Evolutionary conservation across 92 coral and sea anemone genomes (phyloP), one percentile per base, ranked within the genome.

Genomic region (Zoanthus sociatus): DNA sequence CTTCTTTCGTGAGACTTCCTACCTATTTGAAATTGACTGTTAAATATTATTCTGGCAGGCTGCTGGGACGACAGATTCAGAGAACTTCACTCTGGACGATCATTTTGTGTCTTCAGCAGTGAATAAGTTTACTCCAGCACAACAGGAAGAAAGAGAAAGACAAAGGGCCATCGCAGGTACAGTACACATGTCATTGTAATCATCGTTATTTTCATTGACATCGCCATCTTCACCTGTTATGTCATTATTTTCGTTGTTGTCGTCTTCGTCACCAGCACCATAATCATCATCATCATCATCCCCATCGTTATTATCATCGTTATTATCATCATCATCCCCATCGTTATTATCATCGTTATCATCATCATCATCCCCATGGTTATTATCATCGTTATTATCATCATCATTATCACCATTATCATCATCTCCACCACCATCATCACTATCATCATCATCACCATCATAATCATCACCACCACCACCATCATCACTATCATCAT

Each of bases 31-130:
- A 17, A 4, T 37, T 37, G 42, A 37, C 42, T 2, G 42, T 37
- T 37, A 17, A 63, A 63, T 17, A 5, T n/a, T 17, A 3, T 9
- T 63, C n/a, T 63, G 26, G 55, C 21, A 90, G 95, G 91, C 93
- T 77, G 94, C 96, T 20, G 88, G 82, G 78, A 88, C 86, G 84
- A 89, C 95, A 61, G 94, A 89, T 89, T 91, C 98, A 12, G 95
- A 93, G 47, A 54, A 94, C 86, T 97, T 97, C 91, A 92, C 94
- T 12, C 89, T 97, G 78, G 99, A 97, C 75, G 99, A 97, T 77
- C 98, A 95, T 84, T 97, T 97, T 74, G 99, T 93, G 66, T 86
- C 99, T 32, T 94, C 98, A 16, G 99, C 99, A 18, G 95, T 98
- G 31, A 95, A 91, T 71, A 91, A 95, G 78, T 75, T 89, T 55